Evolutionary conservation across 2,113 vertebrate species (phyloP).

Genomic region (Calidris pugnax): DNA sequence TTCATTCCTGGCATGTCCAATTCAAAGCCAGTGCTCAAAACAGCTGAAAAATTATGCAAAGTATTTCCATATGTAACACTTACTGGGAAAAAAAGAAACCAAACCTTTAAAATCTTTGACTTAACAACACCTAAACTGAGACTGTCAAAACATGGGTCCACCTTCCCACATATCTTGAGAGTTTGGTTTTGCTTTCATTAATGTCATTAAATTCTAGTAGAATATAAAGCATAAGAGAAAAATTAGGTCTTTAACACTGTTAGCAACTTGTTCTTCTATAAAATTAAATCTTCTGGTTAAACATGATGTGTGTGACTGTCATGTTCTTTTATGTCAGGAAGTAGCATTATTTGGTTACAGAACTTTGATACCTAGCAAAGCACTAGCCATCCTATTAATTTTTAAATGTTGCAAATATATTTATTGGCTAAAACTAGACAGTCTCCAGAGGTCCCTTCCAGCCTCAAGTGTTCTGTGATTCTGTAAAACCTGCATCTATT

Average conservation of each 20-base stretch:
- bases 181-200: not conserved
- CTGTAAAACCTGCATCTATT: not conserved
- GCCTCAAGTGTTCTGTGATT: not conserved
- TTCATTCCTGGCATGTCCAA: not conserved
- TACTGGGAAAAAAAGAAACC: not conserved
- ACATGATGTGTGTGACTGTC: not conserved
- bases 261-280: not conserved
- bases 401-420: not conserved
- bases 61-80: not conserved
- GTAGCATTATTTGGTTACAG: not conserved
- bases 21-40: not conserved
- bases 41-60: not conserved
- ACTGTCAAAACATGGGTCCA: not conserved
- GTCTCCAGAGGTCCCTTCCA: not conserved
- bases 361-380: not conserved
- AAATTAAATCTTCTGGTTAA: not conserved
- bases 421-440: not conserved
- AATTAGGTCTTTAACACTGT: not conserved
- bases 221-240: not conserved
- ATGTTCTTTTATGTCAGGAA: not conserved
- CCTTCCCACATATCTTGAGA: not conserved
- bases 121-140: not conserved
- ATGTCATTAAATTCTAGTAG: not conserved
- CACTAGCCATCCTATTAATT: not conserved
- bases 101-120: not conserved